Base-by-base conservation (phyloP, 2,888 invertebrate species). In the Tetropium fuscum region DNA sequence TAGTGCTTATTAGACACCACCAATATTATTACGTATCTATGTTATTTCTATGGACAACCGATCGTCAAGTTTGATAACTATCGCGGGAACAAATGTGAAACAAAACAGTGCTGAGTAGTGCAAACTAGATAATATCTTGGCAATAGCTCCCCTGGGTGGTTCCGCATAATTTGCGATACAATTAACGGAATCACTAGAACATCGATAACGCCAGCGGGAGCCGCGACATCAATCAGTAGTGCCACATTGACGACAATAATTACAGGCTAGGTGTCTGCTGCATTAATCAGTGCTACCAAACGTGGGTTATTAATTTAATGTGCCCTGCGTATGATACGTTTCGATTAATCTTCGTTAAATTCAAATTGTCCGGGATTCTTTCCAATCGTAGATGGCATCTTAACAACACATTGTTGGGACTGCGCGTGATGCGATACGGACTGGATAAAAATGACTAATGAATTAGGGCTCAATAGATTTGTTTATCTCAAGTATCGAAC, bases 261-360 rank as follows among this genome's bases (percentile, higher is more conserved):
- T 72, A 70, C 72, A 27, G 55, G 30, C 53, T 20, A 53, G 60
- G 66, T 68, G 73, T 72, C 69, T 53, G 68, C 47, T 44, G 66
- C 68, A 74, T 76, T 76, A 74, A 76, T 73, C 74, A 73, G 64
- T 69, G 70, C 70, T 69, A 69, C 70, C 69, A 68, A 70, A 68
- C 58, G 63, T 55, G 58, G 56, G 68, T 72, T 74, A 76, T 75
- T 76, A 74, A 75, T 75, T 73, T 71, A 74, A 73, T 68, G 69
- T 70, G 73, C 69, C 68, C 65, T 59, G 57, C 58, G 63, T 62
- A 63, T 71, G 71, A 75, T 74, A 72, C 72, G 61, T 65, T 71
- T 75, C 77, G 74, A 79, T 80, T 76, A 76, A 78, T 80, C 78
- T 77, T 78, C 78, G 79, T 80, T 79, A 78, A 78, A 78, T 78